phyloP scores from a whole-genome alignment of 1,140 invertebrate genomes.

The Chionoecetes opilio region DNA sequence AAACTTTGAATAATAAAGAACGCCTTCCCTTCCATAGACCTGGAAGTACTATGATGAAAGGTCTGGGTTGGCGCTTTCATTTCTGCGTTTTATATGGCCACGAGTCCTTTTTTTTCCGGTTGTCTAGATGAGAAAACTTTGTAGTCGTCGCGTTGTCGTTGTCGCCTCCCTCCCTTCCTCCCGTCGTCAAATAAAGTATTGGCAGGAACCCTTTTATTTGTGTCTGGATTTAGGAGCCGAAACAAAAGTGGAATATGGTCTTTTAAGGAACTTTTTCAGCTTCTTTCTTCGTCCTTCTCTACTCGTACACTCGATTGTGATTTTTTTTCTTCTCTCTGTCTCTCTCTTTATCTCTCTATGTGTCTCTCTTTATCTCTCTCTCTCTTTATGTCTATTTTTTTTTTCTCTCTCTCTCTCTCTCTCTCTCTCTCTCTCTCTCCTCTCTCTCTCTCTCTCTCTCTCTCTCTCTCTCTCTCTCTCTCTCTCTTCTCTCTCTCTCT shows the following conservation, averaged over 20 bases:
- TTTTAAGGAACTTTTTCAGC: background rate
- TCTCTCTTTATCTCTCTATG: no score
- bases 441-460: background rate
- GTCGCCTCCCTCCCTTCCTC: background rate
- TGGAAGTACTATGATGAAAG: background rate
- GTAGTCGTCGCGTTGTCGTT: background rate
- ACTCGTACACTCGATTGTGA: no score
- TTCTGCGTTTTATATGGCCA: background rate
- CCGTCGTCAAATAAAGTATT: background rate
- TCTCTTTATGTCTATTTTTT: no score
- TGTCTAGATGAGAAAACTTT: constrained; percentile 29
- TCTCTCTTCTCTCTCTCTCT: background rate
- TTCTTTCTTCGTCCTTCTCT: background rate
- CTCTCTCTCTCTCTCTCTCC: background rate
- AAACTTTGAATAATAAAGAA: background rate
- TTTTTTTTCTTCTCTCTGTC: background rate
- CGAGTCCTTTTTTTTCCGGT: background rate
- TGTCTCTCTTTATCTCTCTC: no score
- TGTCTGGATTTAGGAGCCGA: background rate
- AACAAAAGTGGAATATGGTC: background rate
- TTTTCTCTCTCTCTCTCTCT: background rate
- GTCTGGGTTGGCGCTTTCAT: background rate
- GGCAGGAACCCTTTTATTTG: background rate
- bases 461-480: no score
- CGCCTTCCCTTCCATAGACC: background rate